These are phyloP conservation scores for Meiosimyza platycephala DNA, from an alignment of 2,888 invertebrate species.

Conservation along the genomic window DNA sequence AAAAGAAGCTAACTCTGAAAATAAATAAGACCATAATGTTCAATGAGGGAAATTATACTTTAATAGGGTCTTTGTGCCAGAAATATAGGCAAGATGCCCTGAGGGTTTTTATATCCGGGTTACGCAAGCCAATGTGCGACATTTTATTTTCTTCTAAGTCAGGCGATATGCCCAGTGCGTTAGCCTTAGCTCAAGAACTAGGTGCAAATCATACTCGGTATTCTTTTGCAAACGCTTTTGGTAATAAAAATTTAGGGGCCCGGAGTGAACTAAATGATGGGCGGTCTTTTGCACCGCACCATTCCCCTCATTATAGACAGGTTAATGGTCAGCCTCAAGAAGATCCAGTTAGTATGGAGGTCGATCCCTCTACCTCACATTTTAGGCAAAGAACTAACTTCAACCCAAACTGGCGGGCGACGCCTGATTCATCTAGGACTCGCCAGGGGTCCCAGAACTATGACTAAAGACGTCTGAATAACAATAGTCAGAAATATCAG, in stretches of 20 bases:
- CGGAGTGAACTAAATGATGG: too few species aligned
- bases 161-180: slow-evolving; percentile 33
- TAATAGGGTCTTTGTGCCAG: slow-evolving; percentile 41
- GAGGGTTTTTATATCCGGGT: slow-evolving; percentile 37
- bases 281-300: not conserved
- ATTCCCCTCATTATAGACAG: slow-evolving; percentile 1
- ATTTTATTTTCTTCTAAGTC: slow-evolving; percentile 38
- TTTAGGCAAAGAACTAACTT: too few species aligned
- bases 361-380: too few species aligned
- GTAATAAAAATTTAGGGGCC: slow-evolving; percentile 11
- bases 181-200: slow-evolving; percentile 33
- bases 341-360: too few species aligned
- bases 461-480: too few species aligned
- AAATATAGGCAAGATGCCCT: too few species aligned
- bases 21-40: slow-evolving; percentile 45
- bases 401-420: too few species aligned
- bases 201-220: slow-evolving; percentile 35
- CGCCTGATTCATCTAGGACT: too few species aligned
- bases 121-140: slow-evolving; percentile 34
- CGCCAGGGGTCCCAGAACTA: too few species aligned
- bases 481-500: too few species aligned
- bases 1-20: slow-evolving; percentile 42
- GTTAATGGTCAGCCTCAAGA: not conserved
- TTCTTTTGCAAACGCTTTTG: slow-evolving; percentile 27
- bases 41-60: slow-evolving; percentile 32